Conservation (phyloP, 2,113 vertebrate genomes). For the Boulengeromyrus knoepffleri region DNA sequence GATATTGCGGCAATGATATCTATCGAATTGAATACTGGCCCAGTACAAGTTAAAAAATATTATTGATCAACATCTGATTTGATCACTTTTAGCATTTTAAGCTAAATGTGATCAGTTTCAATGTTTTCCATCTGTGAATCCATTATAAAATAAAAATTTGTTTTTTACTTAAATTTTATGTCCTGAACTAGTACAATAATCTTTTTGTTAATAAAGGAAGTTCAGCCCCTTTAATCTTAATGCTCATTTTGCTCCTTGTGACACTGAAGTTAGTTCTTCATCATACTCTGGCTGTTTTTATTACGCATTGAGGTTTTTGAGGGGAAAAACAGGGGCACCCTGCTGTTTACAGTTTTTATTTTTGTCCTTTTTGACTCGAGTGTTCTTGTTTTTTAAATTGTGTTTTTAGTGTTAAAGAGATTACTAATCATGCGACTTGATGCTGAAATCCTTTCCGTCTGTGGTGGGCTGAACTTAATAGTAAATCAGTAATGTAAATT, state of each 20-base stretch:
- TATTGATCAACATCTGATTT: neutral
- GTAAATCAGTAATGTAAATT: neutral
- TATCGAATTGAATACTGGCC: neutral
- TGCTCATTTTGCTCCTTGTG: neutral
- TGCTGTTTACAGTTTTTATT: neutral
- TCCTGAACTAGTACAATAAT: neutral
- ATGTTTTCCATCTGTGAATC: neutral
- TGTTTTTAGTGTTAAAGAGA: neutral
- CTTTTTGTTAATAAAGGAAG: neutral
- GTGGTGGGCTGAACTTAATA: neutral
- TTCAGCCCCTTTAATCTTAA: neutral
- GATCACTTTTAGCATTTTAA: neutral
- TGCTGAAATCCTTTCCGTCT: neutral
- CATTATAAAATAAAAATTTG: neutral
- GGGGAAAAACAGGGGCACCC: neutral
- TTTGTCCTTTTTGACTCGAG: neutral
- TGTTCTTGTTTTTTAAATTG: neutral
- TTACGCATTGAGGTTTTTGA: neutral
- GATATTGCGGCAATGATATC: neutral
- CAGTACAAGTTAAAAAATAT: neutral
- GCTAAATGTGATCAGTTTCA: neutral
- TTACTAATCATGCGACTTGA: neutral
- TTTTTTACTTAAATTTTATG: neutral
- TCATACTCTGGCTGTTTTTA: neutral
- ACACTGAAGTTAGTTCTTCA: neutral